Evolutionary conservation across 2,888 invertebrate species (phyloP).

Genomic region (Torymus auratus): DNA sequence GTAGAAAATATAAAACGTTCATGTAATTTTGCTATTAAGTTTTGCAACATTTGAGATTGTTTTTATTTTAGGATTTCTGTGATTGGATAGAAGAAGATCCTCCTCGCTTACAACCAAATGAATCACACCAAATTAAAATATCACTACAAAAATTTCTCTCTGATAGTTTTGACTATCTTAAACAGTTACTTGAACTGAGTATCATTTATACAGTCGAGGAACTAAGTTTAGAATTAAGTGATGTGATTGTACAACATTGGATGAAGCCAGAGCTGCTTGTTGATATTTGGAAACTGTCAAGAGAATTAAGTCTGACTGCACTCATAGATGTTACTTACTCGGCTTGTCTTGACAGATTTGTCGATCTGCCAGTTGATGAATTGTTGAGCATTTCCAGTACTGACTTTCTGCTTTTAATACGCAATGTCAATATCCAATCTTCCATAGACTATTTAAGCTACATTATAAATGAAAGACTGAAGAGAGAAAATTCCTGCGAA

Average conservation of each 20-base stretch:
- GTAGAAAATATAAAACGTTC: too few relatives aligned
- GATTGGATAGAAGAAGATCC: conserved; percentile 65
- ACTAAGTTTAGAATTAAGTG: conserved; percentile 63
- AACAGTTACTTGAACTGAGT: conserved; percentile 67
- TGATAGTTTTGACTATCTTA: conserved; percentile 59
- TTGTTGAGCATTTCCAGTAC: conserved; percentile 58
- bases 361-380: conserved; percentile 61
- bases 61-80: conserved; percentile 66
- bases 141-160: conserved; percentile 63
- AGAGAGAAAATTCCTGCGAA: conserved; percentile 29
- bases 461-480: conserved; percentile 60
- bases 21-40: too few relatives aligned
- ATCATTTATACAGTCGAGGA: conserved; percentile 66
- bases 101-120: conserved; percentile 50
- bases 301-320: conserved; percentile 63
- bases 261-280: conserved; percentile 63
- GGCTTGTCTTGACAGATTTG: conserved; percentile 66
- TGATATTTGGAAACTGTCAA: conserved; percentile 66
- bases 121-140: conserved; percentile 59
- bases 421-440: conserved; percentile 64
- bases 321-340: conserved; percentile 60
- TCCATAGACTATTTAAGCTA: conserved; percentile 46
- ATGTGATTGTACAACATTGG: conserved; percentile 64
- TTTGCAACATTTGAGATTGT: background rate
- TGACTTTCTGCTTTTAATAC: conserved; percentile 63